Base-by-base conservation (phyloP, 2,888 invertebrate species). In the Adineta ricciae region DNA sequence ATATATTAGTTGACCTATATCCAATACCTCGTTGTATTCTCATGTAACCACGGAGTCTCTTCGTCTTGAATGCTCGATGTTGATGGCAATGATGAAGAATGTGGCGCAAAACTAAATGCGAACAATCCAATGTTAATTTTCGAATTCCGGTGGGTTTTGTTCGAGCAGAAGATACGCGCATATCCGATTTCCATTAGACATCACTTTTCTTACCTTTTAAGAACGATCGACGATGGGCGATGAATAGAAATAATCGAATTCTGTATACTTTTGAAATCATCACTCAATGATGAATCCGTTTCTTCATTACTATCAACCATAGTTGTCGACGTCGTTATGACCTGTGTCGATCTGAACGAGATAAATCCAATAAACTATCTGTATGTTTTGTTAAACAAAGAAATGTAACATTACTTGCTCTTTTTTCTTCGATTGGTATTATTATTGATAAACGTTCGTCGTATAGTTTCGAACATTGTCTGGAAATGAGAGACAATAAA, bases 231-330 rank as follows among this genome's bases (percentile, higher is more conserved):
- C n/a, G 78, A 78, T n/a, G 78, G 38, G 11, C 41, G 36, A 41
- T 78, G 21, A 41, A 78, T 78, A 8, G 78, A 78, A 11, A 41
- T 41, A 41, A 78, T 78, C 9, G 78, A 78, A 41, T 78, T 78
- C 41, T 78, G 78, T 11, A 78, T 78, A 41, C 78, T 78, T 78
- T 78, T 78, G 11, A 78, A 78, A 41, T 78, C 78, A 78, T 78
- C 78, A 78, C 78, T 78, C 41, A 78, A 41, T 41, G 64, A 64
- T 64, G 78, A 78, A 41, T 78, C 78, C 1, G 78, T 78, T 78
- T 78, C 78, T 41, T 78, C 78, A 41, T 64, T 64, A 64, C 64
- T 64, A 32, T 64, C 64, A 19, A 27, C 64, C 32, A 32, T 14
- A 32, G 64, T 64, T 19, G 64, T 32, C 32, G 32, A 4, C 19